Conservation (phyloP, 2,888 invertebrate genomes). For the Ischnus inquisitorius region DNA sequence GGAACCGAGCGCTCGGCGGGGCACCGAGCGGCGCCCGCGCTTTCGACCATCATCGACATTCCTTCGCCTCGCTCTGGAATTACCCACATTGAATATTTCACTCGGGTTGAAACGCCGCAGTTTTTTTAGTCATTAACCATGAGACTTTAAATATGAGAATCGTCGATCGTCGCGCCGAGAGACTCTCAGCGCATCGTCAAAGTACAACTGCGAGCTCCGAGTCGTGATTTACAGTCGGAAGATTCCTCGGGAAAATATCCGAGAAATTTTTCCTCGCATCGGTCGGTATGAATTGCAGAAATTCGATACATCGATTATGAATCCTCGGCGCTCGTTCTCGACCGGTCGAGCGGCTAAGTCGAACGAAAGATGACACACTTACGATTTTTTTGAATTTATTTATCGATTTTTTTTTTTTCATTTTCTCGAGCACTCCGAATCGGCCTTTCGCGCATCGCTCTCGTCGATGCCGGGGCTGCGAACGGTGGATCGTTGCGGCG, state of each 20-base stretch:
- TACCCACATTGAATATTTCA: slow-evolving; percentile 6
- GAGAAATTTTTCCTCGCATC: background rate
- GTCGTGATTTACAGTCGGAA: slow-evolving; percentile 22
- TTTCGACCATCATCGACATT: slow-evolving; percentile 30
- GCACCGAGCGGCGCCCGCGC: slow-evolving; percentile 14
- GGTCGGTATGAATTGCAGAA: slow-evolving; percentile 37
- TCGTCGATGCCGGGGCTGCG: background rate
- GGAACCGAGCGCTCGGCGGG: background rate
- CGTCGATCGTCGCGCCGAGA: background rate
- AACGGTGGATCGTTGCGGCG: slow-evolving; percentile 17
- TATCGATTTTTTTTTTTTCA: background rate
- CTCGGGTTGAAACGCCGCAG: slow-evolving; percentile 6
- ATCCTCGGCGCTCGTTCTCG: slow-evolving; percentile 59
- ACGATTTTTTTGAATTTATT: slow-evolving; percentile 43
- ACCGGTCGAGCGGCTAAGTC: slow-evolving; percentile 68
- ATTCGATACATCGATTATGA: slow-evolving; percentile 70
- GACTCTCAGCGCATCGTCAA: background rate
- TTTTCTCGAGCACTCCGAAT: background rate
- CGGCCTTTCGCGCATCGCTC: slow-evolving; percentile 12
- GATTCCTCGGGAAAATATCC: slow-evolving; percentile 11
- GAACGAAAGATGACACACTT: slow-evolving; percentile 79
- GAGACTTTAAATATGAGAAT: background rate
- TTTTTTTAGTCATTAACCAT: background rate
- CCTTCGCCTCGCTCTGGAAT: background rate
- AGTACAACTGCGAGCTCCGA: background rate